Percentiles rank a stretch among this genome's conserved stretches.
phyloP scores from a whole-genome alignment of 2,888 invertebrate species.

The Lysandra bellargus region DNA sequence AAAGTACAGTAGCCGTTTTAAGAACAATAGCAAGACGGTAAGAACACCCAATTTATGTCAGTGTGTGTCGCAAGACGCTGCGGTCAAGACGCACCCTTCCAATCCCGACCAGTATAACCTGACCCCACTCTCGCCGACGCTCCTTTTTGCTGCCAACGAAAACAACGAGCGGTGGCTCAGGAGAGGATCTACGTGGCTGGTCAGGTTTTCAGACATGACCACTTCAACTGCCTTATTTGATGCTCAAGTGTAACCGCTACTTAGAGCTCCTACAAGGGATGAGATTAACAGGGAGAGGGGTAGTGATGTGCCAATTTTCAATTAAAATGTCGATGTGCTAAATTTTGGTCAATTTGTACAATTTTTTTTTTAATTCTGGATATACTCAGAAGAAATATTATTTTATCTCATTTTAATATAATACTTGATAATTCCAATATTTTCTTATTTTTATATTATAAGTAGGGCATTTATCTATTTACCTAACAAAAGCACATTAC shows the following conservation, averaged over 20 bases:
- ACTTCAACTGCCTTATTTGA: slow-evolving; percentile 68
- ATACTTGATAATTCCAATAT: not conserved
- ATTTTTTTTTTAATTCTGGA: not conserved
- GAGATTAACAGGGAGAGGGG: slow-evolving; percentile 40
- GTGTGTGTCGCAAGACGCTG: slow-evolving; percentile 55
- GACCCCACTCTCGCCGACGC: slow-evolving; percentile 47
- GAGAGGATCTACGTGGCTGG: slow-evolving; percentile 54
- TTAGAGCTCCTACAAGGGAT: slow-evolving; percentile 43
- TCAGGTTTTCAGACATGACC: slow-evolving; percentile 61
- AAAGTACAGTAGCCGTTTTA: slow-evolving; percentile 27
- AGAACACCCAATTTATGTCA: slow-evolving; percentile 44
- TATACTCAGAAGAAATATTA: not conserved
- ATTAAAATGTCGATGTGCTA: not conserved
- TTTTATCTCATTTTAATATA: too few species aligned
- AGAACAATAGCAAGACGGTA: slow-evolving; percentile 36
- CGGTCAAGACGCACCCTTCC: slow-evolving; percentile 61
- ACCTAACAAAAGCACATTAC: not conserved
- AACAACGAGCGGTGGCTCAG: slow-evolving; percentile 52
- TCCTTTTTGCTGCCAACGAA: slow-evolving; percentile 50
- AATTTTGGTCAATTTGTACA: not conserved
- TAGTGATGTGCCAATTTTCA: slow-evolving; percentile 21
- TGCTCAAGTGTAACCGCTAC: slow-evolving; percentile 49
- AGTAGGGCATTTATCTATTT: not conserved
- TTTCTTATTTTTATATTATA: not conserved
- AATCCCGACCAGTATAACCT: slow-evolving; percentile 53